Conservation (phyloP, 2,888 invertebrate genomes). For the Macrophya annulata region DNA sequence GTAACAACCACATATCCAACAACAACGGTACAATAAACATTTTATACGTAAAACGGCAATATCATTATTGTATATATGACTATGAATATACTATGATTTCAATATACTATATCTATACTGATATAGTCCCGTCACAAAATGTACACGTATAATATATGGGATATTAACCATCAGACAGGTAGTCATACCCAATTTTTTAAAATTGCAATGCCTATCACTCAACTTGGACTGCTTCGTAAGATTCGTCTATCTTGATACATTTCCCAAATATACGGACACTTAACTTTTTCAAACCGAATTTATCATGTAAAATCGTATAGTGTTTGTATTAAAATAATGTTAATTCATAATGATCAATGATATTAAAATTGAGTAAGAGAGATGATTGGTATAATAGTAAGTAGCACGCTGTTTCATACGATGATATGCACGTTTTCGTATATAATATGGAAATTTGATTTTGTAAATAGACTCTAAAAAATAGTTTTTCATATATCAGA, state of each 20-base stretch:
- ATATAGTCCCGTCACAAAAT: slow-evolving; percentile 50
- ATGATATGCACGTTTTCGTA: background rate
- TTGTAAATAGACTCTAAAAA: background rate
- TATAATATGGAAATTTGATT: background rate
- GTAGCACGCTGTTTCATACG: background rate
- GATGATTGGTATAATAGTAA: background rate
- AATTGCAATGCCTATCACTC: background rate
- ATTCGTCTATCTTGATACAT: no score
- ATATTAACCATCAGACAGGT: background rate
- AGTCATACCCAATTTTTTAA: background rate
- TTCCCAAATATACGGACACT: no score
- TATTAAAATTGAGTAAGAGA: background rate
- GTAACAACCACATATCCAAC: slow-evolving; percentile 61
- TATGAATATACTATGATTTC: slow-evolving; percentile 35
- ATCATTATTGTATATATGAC: slow-evolving; percentile 51
- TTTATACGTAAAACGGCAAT: slow-evolving; percentile 65
- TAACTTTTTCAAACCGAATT: background rate
- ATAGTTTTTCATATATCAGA: background rate
- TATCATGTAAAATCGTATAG: background rate
- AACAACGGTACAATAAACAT: slow-evolving; percentile 63
- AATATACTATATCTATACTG: slow-evolving; percentile 44
- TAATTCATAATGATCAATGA: background rate
- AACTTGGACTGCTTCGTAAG: no score
- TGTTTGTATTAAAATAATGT: background rate
- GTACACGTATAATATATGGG: slow-evolving; percentile 28